Evolutionary conservation across 2,797 vertebrate genomes (phyloP).

Genomic region (Ptychobarbus kaznakovi): DNA sequence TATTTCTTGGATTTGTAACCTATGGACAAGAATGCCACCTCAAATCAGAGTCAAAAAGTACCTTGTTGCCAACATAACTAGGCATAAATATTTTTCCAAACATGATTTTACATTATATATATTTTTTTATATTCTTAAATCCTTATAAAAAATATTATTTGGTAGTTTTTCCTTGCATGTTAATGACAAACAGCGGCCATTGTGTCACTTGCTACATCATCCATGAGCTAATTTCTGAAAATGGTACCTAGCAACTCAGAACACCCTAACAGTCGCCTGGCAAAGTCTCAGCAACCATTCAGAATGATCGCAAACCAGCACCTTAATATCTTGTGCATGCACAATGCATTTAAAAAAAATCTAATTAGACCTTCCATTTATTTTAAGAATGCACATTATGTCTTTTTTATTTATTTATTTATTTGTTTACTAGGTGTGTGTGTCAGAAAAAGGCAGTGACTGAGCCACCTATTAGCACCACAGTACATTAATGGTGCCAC

Average conservation of each 20-base stretch:
- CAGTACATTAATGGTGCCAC: conserved; percentile 12
- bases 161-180: background rate
- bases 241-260: background rate
- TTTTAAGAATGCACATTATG: background rate
- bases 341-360: background rate
- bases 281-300: background rate
- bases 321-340: background rate
- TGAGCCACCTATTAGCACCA: conserved; percentile 16
- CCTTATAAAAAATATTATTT: background rate
- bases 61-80: background rate
- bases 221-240: background rate
- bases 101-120: background rate
- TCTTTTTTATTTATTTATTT: background rate
- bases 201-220: background rate
- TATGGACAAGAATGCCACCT: background rate
- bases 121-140: background rate
- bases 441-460: background rate
- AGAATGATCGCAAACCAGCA: background rate
- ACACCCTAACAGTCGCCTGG: background rate
- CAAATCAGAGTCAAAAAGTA: background rate
- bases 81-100: background rate
- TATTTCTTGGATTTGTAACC: background rate
- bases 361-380: background rate
- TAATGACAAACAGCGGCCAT: background rate
- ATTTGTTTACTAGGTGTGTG: background rate